phyloP scores from a whole-genome alignment of 2,888 invertebrate species.

The Mimas tiliae region DNA sequence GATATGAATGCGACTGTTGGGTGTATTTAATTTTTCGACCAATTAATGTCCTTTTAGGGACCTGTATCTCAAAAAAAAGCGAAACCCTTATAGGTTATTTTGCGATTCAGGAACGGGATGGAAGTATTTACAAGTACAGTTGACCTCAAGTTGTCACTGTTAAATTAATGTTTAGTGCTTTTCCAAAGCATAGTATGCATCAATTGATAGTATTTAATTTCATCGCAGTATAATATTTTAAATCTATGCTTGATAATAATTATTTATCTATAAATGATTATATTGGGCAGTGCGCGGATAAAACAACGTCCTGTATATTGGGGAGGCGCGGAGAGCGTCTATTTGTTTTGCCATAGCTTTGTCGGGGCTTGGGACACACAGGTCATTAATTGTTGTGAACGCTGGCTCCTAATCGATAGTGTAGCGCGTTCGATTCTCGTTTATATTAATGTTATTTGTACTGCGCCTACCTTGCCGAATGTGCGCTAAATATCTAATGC shows the following conservation, averaged over 20 bases:
- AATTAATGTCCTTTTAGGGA: too few relatives aligned
- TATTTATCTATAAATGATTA: background rate
- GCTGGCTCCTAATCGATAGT: constrained; percentile 83
- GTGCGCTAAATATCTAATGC: constrained; percentile 54
- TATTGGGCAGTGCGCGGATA: constrained; percentile 24
- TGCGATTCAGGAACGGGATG: too few relatives aligned
- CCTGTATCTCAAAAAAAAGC: too few relatives aligned
- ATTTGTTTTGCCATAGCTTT: constrained; percentile 85
- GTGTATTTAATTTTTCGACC: too few relatives aligned
- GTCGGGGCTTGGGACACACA: constrained; percentile 82
- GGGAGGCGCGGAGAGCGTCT: constrained; percentile 77
- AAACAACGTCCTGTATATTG: constrained; percentile 61
- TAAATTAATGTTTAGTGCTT: too few relatives aligned
- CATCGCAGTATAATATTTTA: too few relatives aligned
- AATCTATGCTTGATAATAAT: too few relatives aligned
- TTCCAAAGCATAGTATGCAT: background rate
- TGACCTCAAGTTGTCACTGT: too few relatives aligned
- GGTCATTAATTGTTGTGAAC: constrained; percentile 85
- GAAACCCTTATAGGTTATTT: too few relatives aligned
- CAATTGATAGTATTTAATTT: too few relatives aligned
- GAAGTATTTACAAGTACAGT: too few relatives aligned
- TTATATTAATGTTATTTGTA: constrained; percentile 84
- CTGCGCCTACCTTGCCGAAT: constrained; percentile 60
- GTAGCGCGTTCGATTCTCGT: constrained; percentile 82
- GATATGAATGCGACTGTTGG: too few relatives aligned